Conservation (phyloP, 2,113 vertebrate species). For the Dolichallabes microphthalmus region DNA sequence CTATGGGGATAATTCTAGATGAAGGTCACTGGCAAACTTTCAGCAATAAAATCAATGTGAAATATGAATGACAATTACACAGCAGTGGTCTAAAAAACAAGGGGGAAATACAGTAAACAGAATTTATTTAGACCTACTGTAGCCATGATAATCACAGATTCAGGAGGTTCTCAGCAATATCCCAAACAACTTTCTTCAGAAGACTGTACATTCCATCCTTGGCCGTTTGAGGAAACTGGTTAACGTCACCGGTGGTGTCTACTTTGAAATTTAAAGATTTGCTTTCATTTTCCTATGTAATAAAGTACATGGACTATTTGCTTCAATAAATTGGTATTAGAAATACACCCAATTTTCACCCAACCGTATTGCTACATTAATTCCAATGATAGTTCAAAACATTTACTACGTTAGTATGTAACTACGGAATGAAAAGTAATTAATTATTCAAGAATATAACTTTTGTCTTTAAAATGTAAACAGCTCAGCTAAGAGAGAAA, state of each 20-base stretch:
- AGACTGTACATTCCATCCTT: no score
- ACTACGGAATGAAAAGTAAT: neutral
- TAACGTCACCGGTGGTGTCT: no score
- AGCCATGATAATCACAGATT: neutral
- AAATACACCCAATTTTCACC: no score
- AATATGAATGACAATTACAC: neutral
- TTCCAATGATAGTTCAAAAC: neutral
- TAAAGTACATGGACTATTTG: no score
- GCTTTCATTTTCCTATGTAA: no score
- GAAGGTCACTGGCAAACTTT: neutral
- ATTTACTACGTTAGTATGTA: neutral
- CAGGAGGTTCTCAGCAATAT: no score
- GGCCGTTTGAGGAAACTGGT: no score
- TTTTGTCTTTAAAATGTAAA: neutral
- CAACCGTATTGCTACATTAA: neutral
- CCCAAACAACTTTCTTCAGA: no score
- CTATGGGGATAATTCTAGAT: neutral
- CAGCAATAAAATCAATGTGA: slow-evolving; percentile 4
- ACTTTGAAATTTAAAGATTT: no score
- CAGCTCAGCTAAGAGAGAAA: neutral
- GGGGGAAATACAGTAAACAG: neutral
- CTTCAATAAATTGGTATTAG: no score
- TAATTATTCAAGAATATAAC: neutral
- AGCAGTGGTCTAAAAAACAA: no score
- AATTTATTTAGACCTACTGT: no score